phyloP scores from a whole-genome alignment of 2,797 vertebrate species.

The Poecilia wingei region DNA sequence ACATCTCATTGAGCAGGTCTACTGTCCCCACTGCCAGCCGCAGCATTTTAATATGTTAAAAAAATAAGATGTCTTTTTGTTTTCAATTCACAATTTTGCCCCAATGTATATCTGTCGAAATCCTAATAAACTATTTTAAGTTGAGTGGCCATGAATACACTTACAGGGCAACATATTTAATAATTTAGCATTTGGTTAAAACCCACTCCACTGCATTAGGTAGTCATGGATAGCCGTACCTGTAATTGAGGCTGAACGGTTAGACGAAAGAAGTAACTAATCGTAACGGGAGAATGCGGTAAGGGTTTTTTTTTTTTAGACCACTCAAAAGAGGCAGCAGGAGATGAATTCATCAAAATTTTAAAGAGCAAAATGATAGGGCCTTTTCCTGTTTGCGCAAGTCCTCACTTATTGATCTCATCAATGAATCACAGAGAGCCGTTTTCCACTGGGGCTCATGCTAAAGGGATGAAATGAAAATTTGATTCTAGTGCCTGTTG shows the following conservation, averaged over 20 bases:
- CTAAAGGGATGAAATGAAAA: not conserved
- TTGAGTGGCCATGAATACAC: not conserved
- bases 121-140: not conserved
- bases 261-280: not conserved
- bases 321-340: not conserved
- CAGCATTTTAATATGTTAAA: not conserved
- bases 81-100: not conserved
- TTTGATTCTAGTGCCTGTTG: not conserved
- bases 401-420: conserved; percentile 7
- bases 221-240: not conserved
- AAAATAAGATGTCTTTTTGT: not conserved
- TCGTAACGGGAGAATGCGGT: too few species aligned
- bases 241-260: not conserved
- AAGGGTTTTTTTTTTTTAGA: not conserved
- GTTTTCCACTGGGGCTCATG: conserved; percentile 7
- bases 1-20: not conserved
- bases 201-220: not conserved
- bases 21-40: not conserved
- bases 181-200: conserved; percentile 6
- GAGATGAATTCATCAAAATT: not conserved
- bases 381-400: conserved; percentile 1
- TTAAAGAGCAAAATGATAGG: not conserved
- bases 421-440: not conserved
- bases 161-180: not conserved
- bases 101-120: too few species aligned